Conservation (phyloP, 2,797 vertebrate genomes). For the Gouania willdenowi region DNA sequence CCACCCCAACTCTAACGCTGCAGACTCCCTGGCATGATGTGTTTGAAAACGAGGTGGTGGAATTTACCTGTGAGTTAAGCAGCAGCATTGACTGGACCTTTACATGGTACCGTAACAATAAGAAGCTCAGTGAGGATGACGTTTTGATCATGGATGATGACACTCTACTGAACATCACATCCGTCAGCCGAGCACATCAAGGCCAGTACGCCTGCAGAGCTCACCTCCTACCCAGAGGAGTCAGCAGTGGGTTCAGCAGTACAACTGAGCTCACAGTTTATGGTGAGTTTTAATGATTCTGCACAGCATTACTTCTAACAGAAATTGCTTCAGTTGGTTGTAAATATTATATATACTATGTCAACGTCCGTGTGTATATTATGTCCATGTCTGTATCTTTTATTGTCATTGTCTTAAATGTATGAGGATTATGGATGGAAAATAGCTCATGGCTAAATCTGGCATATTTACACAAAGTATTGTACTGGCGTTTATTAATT, state of each 20-base stretch:
- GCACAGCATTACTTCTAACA: not conserved
- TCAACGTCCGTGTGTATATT: too few relatives aligned
- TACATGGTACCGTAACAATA: conserved; percentile 29
- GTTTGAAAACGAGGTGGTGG: conserved; percentile 46
- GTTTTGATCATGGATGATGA: fast-evolving
- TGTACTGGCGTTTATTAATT: too few relatives aligned
- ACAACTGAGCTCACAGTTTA: not conserved
- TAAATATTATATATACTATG: too few relatives aligned
- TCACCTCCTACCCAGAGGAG: not conserved
- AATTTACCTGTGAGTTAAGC: conserved; percentile 16
- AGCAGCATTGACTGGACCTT: conserved; percentile 19
- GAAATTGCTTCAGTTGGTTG: too few relatives aligned
- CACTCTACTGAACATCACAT: conserved; percentile 2
- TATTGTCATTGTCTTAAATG: too few relatives aligned
- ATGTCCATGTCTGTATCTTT: too few relatives aligned
- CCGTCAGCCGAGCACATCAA: fast-evolving
- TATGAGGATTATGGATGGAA: too few relatives aligned
- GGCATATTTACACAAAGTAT: too few relatives aligned
- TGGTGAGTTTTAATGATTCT: conserved; percentile 28
- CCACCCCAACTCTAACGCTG: conserved; percentile 6
- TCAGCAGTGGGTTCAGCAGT: conserved; percentile 30
- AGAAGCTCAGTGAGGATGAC: fast-evolving
- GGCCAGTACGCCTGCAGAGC: conserved; percentile 41
- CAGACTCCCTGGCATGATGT: conserved; percentile 44
- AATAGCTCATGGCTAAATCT: too few relatives aligned